These are phyloP conservation scores for Antechinus flavipes DNA, from an alignment of 2,113 vertebrate genomes.

Conservation along the genomic window DNA sequence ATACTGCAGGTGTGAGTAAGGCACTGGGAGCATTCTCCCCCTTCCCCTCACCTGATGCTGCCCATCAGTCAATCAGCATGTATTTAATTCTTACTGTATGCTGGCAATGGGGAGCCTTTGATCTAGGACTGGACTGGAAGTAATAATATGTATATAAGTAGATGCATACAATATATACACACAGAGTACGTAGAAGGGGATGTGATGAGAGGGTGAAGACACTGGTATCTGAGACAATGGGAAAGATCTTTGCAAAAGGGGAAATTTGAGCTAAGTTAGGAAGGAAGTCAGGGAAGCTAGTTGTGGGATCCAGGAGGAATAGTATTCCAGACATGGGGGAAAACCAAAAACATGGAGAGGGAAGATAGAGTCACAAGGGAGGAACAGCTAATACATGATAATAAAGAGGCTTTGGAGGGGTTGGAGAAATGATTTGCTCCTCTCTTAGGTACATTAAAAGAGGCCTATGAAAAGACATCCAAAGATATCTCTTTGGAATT, in stretches of 20 bases:
- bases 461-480: background rate
- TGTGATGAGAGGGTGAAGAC: background rate
- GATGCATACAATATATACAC: no score
- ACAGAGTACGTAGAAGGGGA: background rate
- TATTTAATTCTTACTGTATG: background rate
- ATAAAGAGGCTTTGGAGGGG: background rate
- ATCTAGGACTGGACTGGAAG: background rate
- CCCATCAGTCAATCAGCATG: background rate
- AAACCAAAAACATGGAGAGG: background rate
- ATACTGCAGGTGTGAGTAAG: background rate
- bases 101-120: background rate
- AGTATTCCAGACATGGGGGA: background rate
- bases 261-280: background rate
- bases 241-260: background rate
- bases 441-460: background rate
- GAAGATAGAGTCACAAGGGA: background rate
- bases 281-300: background rate
- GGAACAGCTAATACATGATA: fast-evolving
- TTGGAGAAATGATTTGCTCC: background rate
- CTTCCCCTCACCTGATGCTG: background rate
- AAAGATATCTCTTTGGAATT: background rate
- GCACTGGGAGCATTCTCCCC: background rate
- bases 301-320: background rate
- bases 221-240: background rate
- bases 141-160: background rate